Evolutionary conservation across 1,140 invertebrate genomes (phyloP), one percentile per base, ranked within the genome.

Genomic region (Vanessa atalanta): DNA sequence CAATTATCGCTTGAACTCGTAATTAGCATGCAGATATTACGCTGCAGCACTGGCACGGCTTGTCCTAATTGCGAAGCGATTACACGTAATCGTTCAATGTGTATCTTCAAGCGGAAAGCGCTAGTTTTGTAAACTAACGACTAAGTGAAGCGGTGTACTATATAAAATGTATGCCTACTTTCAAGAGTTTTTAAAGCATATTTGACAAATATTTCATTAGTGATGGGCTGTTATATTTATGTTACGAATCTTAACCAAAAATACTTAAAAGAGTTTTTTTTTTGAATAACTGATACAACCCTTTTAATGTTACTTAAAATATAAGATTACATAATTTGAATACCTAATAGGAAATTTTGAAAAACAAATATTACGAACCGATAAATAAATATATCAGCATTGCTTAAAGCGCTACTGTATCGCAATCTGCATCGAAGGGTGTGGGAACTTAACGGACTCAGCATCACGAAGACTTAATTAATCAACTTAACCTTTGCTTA

Each of bases 1-100:
- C 80, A 86, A 89, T 89, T 89, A 87, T 88, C 85, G 80, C 85
- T 85, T 83, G 86, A 87, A 87, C 82, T 84, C 72, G 82, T 87
- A 88, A 89, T 89, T 87, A 89, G 81, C 77, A 87, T 83, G 83
- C 83, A 83, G 83, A 86, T 84, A 85, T 83, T 80, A 82, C 78
- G 76, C 79, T 82, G 81, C 81, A 87, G 81, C 80, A 75, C 76
- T 68, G 72, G 77, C 80, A 82, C 79, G 79, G 77, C 72, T 79
- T 81, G 83, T 85, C 83, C 88, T 89, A 88, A 88, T 89, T 89
- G 83, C 83, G 69, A 73, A 65, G 76, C 85, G 84, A 89, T 89
- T 89, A 89, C 75, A 80, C 72, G 72, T 87, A 88, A 88, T 87
- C 85, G 83, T 80, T 80, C 69, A 70, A 81, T 76, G 64, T 74